Base-by-base conservation (phyloP, 1,140 invertebrate genomes). In the Polyergus mexicanus region DNA sequence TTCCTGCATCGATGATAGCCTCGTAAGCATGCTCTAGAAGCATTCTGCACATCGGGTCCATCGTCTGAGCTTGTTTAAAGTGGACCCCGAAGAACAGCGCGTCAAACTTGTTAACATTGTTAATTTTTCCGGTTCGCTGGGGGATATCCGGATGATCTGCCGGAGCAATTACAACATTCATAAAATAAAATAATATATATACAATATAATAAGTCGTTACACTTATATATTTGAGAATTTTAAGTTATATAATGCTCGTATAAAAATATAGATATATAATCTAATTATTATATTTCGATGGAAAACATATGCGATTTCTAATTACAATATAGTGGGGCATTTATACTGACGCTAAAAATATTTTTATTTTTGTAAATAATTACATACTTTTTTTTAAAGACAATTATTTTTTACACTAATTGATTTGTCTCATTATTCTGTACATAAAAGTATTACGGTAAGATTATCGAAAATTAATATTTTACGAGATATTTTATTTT, bases 1-100 rank as follows among this genome's bases (percentile, higher is more conserved):
- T 54, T 2, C 98, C 98, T 84, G 98, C 97, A 96, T 99, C 98
- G 80, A 98, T 95, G n/a, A 99, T 96, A 0, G 98, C 97, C 95
- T 99, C 98, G 90, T 98, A 97, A 0, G 98, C 95, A 66, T 97
- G 97, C 94, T 99, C 98, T 35, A 99, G 93, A 19, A 99, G 93
- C 80, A 98, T 96, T 80, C 98, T 96, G 88, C 97, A 96, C 97
- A 98, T 98, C 0, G 98, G 98, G 91, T 99, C 98, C 97, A 98
- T 98, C 11, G 96, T 96, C 85, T 98, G 96, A 0, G 98, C 98
- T 93, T 98, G 98, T 86, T 98, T 97, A 89, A 96, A 97, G 89
- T 98, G 97, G 1, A 98, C 96, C 0, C 96, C 97, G 94, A 98
- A 98, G 94, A 98, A 98, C 0, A 96, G 95, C 0, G 97, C 96